Conservation (phyloP, 2,888 invertebrate species). For the Alentia gelatinosa region DNA sequence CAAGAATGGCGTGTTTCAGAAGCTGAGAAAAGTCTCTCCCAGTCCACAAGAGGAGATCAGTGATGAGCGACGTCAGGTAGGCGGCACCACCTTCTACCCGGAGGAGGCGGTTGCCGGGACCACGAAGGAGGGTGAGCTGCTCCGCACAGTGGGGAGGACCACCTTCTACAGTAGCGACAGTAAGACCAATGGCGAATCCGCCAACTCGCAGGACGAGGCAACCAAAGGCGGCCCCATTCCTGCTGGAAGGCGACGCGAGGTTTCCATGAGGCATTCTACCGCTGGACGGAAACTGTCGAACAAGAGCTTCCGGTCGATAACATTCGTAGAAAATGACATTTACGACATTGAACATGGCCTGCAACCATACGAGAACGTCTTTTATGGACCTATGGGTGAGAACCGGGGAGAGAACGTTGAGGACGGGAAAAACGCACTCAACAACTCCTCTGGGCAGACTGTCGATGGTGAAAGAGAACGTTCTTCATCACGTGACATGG, state of each 20-base stretch:
- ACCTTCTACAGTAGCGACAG: slow-evolving; percentile 13
- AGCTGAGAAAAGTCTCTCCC: not conserved
- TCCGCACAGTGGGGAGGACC: not conserved
- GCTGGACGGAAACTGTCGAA: not conserved
- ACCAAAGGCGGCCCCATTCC: no score
- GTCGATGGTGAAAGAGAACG: not conserved
- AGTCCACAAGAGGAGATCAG: not conserved
- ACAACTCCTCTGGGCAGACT: not conserved
- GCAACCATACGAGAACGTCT: not conserved
- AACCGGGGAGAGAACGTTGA: no score
- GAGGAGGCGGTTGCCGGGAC: not conserved
- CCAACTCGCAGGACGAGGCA: not conserved
- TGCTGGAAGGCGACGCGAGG: not conserved
- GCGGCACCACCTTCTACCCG: not conserved
- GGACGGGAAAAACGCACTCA: not conserved
- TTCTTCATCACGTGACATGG: not conserved
- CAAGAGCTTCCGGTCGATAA: not conserved
- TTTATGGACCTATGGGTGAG: not conserved
- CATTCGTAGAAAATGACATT: slow-evolving; percentile 24
- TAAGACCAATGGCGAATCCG: not conserved
- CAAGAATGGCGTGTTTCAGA: not conserved
- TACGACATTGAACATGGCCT: not conserved
- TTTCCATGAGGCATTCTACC: not conserved
- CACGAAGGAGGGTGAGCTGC: not conserved
- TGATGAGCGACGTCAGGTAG: not conserved